These are phyloP conservation scores for Napeogenes sylphis DNA, from an alignment of 2,888 invertebrate genomes.

Conservation along the genomic window DNA sequence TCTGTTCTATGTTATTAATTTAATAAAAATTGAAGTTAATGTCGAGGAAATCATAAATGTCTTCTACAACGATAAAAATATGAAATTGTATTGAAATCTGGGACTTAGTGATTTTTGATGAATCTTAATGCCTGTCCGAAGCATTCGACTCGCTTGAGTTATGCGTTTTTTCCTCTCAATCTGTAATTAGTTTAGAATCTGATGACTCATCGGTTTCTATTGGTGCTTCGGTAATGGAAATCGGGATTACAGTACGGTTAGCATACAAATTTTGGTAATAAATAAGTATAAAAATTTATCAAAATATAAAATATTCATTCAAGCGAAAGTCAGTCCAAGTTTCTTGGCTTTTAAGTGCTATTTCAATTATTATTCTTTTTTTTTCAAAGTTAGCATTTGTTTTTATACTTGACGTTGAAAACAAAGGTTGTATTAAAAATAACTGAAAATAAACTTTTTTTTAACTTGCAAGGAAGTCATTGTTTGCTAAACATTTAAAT, in stretches of 20 bases:
- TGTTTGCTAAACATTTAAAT: too few relatives aligned
- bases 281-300: background rate
- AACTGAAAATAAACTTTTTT: too few relatives aligned
- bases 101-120: slow-evolving; percentile 56
- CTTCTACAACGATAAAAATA: slow-evolving; percentile 19
- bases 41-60: background rate
- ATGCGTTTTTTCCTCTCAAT: slow-evolving; percentile 55
- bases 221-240: slow-evolving; percentile 61
- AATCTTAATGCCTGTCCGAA: slow-evolving; percentile 49
- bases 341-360: too few relatives aligned
- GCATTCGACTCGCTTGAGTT: slow-evolving; percentile 59
- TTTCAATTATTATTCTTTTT: too few relatives aligned
- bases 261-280: slow-evolving; percentile 33
- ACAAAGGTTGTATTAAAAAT: too few relatives aligned
- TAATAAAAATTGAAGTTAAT: too few relatives aligned
- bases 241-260: slow-evolving; percentile 41
- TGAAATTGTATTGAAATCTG: slow-evolving; percentile 18
- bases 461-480: too few relatives aligned
- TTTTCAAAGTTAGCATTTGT: too few relatives aligned
- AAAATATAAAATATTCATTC: too few relatives aligned
- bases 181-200: slow-evolving; percentile 74
- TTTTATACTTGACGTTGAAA: too few relatives aligned
- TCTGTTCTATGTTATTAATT: too few relatives aligned
- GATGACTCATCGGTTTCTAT: slow-evolving; percentile 74
- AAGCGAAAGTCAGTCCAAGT: too few relatives aligned